These are phyloP conservation scores for Melanostoma mellinum DNA, from an alignment of 2,888 invertebrate genomes.

Conservation along the genomic window DNA sequence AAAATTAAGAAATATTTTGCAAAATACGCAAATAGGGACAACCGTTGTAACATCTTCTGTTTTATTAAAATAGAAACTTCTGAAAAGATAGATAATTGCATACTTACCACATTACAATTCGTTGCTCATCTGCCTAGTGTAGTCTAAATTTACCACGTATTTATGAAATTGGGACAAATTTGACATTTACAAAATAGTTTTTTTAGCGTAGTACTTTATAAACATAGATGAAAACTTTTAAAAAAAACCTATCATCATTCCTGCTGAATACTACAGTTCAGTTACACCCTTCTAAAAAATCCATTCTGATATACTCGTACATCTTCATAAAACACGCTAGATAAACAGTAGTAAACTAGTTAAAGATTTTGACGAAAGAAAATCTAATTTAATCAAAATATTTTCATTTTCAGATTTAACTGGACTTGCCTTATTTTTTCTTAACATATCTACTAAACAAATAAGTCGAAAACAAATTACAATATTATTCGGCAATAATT, in stretches of 20 bases:
- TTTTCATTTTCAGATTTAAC: conserved; percentile 72
- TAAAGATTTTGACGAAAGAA: conserved; percentile 15
- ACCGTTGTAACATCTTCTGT: no score
- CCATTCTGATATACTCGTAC: conserved; percentile 1
- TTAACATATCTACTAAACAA: conserved; percentile 29
- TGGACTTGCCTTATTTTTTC: conserved; percentile 69
- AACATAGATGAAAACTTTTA: no score
- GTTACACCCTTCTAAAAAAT: no score
- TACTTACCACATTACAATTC: no score
- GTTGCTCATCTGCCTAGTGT: no score
- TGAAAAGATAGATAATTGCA: no score
- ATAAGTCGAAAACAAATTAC: conserved; percentile 31
- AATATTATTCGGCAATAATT: conserved; percentile 59
- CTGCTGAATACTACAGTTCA: no score
- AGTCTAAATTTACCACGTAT: no score
- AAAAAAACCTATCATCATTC: no score
- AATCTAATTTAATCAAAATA: conserved; percentile 58
- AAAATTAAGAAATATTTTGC: no score
- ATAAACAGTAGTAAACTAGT: conserved; percentile 45
- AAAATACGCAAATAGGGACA: no score
- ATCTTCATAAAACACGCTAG: conserved; percentile 24
- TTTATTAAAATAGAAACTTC: no score
- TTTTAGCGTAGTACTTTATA: conserved; percentile 3
- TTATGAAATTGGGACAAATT: not conserved
- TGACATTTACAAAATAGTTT: conserved; percentile 1